A percentile compares a stretch with the other conserved stretches of the same genome.
Evolutionary conservation across 2,113 vertebrate genomes (phyloP).

Genomic region (Anolis sagrei): DNA sequence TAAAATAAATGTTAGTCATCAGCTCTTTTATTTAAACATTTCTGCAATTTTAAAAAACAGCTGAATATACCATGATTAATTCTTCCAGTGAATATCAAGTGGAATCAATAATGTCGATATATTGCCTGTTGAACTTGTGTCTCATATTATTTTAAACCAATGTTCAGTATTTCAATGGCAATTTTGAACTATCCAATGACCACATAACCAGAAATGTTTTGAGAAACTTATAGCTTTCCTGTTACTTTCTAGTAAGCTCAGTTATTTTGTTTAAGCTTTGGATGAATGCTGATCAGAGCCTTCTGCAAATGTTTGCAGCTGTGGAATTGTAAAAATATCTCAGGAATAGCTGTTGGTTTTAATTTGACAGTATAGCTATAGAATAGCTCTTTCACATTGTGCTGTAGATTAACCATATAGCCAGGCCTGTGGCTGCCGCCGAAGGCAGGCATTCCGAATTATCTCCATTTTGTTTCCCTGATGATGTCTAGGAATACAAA

Average conservation of each 20-base stretch:
- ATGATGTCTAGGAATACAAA: not conserved
- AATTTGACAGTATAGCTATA: conserved; percentile 24
- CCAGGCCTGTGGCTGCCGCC: not conserved
- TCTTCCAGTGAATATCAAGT: conserved; percentile 38
- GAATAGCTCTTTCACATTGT: not conserved
- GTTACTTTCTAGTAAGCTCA: conserved; percentile 10
- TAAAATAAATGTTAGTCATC: conserved; percentile 40
- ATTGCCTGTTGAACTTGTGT: conserved; percentile 31
- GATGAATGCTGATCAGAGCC: conserved; percentile 15
- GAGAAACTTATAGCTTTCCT: conserved; percentile 6
- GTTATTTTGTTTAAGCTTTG: conserved; percentile 22
- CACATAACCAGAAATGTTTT: conserved; percentile 3
- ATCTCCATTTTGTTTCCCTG: not conserved
- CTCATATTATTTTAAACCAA: conserved; percentile 15
- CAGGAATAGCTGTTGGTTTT: conserved; percentile 24
- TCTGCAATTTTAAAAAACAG: conserved; percentile 39
- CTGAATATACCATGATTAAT: conserved; percentile 39
- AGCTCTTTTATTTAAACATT: not conserved
- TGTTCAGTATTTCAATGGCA: conserved; percentile 3
- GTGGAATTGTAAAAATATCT: conserved; percentile 30
- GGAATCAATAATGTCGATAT: conserved; percentile 25
- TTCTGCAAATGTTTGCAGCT: conserved; percentile 33
- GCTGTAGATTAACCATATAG: not conserved
- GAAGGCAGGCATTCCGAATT: not conserved
- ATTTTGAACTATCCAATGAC: conserved; percentile 5